These are phyloP conservation scores for Serilophus lunatus DNA, from an alignment of 2,113 vertebrate genomes.

Conservation along the genomic window DNA sequence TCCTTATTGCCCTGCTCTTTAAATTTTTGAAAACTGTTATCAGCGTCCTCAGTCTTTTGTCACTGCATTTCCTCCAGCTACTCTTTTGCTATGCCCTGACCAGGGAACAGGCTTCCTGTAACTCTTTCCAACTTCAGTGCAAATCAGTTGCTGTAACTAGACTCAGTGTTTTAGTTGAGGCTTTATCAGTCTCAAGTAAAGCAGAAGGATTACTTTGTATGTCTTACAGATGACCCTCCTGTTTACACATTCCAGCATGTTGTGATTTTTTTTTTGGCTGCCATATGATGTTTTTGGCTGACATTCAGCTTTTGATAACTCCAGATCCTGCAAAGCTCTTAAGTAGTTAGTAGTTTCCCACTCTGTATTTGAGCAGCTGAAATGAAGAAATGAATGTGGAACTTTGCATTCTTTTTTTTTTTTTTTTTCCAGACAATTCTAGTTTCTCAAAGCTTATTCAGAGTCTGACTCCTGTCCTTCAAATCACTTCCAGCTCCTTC, in stretches of 20 bases:
- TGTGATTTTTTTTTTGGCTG: not conserved
- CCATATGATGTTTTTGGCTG: not conserved
- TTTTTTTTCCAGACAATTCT: not conserved
- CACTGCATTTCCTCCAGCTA: not conserved
- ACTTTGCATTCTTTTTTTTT: not conserved
- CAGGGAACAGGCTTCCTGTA: not conserved
- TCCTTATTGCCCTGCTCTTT: not conserved
- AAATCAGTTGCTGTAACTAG: not conserved
- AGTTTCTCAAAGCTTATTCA: not conserved
- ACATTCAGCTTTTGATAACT: not conserved
- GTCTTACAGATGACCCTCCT: not conserved
- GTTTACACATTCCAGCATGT: not conserved
- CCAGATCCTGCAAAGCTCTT: not conserved
- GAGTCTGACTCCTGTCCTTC: not conserved
- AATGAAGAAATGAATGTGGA: not conserved
- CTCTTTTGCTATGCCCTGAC: not conserved
- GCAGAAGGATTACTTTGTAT: not conserved
- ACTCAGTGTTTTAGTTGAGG: not conserved
- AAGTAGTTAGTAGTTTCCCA: not conserved
- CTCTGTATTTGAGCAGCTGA: slow-evolving; percentile 8
- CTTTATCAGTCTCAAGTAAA: not conserved
- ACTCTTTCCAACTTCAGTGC: not conserved
- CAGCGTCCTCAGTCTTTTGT: not conserved
- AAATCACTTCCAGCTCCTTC: not conserved
- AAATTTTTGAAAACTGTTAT: not conserved